These are phyloP conservation scores for Acanthosepion lycidas DNA, from an alignment of 2,888 invertebrate species.

Conservation along the genomic window DNA sequence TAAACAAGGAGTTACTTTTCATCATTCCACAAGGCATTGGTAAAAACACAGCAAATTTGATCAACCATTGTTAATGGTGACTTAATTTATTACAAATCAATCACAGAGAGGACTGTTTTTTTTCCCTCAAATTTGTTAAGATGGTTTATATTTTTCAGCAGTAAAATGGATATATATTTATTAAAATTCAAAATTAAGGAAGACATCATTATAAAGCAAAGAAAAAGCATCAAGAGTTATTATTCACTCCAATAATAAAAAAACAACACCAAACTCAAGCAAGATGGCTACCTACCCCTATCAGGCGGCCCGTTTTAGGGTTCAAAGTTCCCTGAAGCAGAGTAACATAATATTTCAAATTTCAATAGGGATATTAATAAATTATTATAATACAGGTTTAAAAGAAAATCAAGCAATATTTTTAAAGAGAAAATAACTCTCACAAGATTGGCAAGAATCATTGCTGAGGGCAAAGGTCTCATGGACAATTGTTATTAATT, in stretches of 20 bases:
- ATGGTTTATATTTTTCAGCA: not conserved
- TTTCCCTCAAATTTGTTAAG: not conserved
- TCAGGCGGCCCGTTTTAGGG: not conserved
- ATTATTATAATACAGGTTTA: not conserved
- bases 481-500: too few species aligned
- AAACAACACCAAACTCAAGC: not conserved
- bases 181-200: not conserved
- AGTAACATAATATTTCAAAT: not conserved
- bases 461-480: too few species aligned
- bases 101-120: not conserved
- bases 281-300: constrained; percentile 33
- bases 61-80: not conserved
- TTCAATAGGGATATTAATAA: not conserved
- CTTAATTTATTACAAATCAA: not conserved
- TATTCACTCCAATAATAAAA: not conserved
- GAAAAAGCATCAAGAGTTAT: not conserved
- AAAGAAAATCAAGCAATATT: not conserved
- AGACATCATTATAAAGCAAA: not conserved
- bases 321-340: not conserved
- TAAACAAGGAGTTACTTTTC: not conserved
- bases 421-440: too few species aligned
- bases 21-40: not conserved
- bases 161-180: not conserved
- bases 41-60: not conserved
- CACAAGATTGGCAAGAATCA: too few species aligned